Percentiles rank a stretch among this genome's conserved stretches.
These are phyloP conservation scores for Neoniphon sammara DNA, from an alignment of 2,797 vertebrate genomes.

Conservation along the genomic window DNA sequence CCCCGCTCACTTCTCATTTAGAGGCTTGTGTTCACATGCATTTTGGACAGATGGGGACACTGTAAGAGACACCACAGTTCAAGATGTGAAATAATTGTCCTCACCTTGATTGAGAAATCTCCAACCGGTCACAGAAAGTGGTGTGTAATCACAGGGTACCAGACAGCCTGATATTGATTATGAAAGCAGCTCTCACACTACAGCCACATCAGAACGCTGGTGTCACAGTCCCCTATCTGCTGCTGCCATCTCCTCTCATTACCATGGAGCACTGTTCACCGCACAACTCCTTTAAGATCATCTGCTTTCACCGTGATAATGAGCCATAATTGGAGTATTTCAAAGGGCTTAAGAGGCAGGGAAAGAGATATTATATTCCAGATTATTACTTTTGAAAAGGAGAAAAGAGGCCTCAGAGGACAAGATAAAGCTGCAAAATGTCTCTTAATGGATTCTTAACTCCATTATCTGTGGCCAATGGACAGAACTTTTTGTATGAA, in stretches of 20 bases:
- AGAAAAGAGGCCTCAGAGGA: conserved; percentile 58
- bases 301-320: conserved; percentile 74
- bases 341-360: conserved; percentile 69
- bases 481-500: conserved; percentile 48
- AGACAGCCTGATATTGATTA: conserved; percentile 48
- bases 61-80: neutral
- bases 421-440: conserved; percentile 70
- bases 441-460: conserved; percentile 70
- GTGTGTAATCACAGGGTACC: conserved; percentile 55
- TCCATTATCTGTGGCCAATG: conserved; percentile 53
- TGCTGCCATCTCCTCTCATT: conserved; percentile 71
- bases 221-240: conserved; percentile 64
- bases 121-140: neutral
- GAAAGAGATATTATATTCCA: conserved; percentile 69
- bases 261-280: conserved; percentile 60
- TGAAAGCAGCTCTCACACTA: conserved; percentile 63
- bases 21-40: neutral
- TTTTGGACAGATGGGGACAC: neutral
- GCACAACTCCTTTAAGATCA: conserved; percentile 69
- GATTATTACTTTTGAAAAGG: conserved; percentile 73
- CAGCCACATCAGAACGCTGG: conserved; percentile 52
- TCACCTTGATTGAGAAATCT: conserved; percentile 14
- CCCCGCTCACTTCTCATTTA: neutral
- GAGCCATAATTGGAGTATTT: conserved; percentile 78
- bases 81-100: neutral